phyloP scores from a whole-genome alignment of 2,888 invertebrate species.

The Kryphioiulus occultus region DNA sequence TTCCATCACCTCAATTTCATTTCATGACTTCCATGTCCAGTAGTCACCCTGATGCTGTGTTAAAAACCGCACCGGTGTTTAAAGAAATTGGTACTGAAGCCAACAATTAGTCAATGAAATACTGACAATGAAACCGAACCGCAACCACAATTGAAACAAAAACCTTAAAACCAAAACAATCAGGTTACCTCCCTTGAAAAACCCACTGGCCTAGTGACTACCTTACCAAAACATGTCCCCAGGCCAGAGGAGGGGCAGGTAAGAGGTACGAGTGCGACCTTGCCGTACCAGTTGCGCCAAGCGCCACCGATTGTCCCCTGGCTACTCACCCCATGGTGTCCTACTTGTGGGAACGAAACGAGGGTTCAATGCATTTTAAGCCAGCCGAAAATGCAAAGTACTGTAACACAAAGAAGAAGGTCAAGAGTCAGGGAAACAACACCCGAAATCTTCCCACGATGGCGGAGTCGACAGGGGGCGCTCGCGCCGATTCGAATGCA shows the following conservation, averaged over 20 bases:
- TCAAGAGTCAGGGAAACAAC: not conserved
- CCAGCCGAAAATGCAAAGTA: not conserved
- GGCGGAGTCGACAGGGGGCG: not conserved
- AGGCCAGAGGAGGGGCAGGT: not conserved
- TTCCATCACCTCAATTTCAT: too few relatives aligned
- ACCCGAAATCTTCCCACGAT: not conserved
- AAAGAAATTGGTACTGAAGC: not conserved
- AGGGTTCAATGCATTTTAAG: constrained; percentile 6
- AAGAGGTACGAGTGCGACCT: not conserved
- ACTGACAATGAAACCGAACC: not conserved
- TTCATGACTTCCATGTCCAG: too few relatives aligned
- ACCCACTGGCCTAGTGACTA: constrained; percentile 16
- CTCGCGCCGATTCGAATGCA: too few relatives aligned
- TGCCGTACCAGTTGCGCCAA: not conserved
- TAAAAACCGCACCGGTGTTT: not conserved
- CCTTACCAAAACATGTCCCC: not conserved
- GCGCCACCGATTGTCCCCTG: not conserved
- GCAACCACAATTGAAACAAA: not conserved
- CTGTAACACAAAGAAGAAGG: constrained; percentile 14
- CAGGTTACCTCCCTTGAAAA: not conserved
- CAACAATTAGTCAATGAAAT: not conserved
- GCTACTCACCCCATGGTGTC: not conserved
- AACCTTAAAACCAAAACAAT: not conserved
- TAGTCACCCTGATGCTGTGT: too few relatives aligned
- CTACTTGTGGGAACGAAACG: not conserved